Evolutionary conservation across 2,113 vertebrate species (phyloP).

Genomic region (Ginglymostoma cirratum): DNA sequence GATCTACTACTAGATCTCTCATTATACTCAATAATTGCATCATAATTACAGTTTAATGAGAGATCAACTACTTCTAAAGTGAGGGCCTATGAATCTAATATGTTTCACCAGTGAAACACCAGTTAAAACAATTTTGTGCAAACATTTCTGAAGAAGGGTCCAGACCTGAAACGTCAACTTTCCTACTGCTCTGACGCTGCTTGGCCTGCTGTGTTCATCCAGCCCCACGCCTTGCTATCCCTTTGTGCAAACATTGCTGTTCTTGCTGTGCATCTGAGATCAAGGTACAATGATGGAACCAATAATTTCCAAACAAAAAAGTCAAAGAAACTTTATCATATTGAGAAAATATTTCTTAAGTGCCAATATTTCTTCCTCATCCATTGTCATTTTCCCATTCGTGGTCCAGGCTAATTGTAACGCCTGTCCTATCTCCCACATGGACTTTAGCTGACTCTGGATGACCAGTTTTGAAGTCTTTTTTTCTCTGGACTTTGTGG

Average conservation of each 20-base stretch:
- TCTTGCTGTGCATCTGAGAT: background rate
- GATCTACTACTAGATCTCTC: background rate
- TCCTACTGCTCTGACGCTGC: no score
- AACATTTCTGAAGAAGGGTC: background rate
- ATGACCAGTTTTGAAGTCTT: no score
- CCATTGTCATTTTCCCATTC: background rate
- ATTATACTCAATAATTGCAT: background rate
- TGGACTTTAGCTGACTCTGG: no score
- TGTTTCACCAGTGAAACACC: background rate
- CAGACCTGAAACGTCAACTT: no score
- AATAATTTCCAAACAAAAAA: background rate
- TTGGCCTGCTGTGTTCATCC: no score
- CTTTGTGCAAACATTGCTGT: background rate
- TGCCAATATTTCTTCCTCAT: background rate
- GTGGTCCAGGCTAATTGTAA: no score
- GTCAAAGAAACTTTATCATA: background rate
- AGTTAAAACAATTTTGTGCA: background rate
- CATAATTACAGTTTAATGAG: background rate
- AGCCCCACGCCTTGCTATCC: no score
- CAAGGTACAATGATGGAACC: background rate
- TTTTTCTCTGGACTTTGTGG: no score
- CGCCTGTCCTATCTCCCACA: no score
- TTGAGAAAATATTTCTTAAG: background rate
- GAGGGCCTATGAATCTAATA: background rate
- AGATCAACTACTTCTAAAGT: no score